These are phyloP conservation scores for Aelia acuminata DNA, from an alignment of 2,888 invertebrate genomes.

Conservation along the genomic window DNA sequence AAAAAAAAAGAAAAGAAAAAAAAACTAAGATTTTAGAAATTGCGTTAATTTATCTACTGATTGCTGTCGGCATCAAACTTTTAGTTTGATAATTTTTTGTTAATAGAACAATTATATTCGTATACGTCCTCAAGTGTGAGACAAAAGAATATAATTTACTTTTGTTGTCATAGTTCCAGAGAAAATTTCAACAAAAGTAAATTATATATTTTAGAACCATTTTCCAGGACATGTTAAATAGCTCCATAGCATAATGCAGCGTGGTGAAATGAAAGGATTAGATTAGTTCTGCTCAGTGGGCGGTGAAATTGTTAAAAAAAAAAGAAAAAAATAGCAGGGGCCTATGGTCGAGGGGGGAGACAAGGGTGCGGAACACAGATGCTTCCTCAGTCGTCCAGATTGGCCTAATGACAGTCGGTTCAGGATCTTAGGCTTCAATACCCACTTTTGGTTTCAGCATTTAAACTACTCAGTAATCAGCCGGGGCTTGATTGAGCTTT, in stretches of 20 bases:
- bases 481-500: too few relatives aligned
- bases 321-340: neutral
- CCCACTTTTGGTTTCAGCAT: neutral
- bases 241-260: neutral
- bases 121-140: too few relatives aligned
- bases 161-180: neutral
- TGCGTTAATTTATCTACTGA: too few relatives aligned
- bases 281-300: slow-evolving; percentile 31
- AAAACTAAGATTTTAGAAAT: too few relatives aligned
- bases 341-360: neutral
- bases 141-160: too few relatives aligned
- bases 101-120: too few relatives aligned
- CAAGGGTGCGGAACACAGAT: slow-evolving; percentile 28
- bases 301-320: slow-evolving; percentile 49
- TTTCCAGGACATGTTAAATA: neutral
- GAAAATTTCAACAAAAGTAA: neutral
- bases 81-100: too few relatives aligned
- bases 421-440: neutral
- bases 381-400: slow-evolving; percentile 47
- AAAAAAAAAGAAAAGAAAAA: too few relatives aligned
- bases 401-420: neutral
- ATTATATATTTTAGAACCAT: neutral
- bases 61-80: too few relatives aligned
- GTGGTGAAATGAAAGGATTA: slow-evolving; percentile 37
- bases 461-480: too few relatives aligned